Conservation (phyloP, 2,113 vertebrate genomes). For the Trematocara variabile region DNA sequence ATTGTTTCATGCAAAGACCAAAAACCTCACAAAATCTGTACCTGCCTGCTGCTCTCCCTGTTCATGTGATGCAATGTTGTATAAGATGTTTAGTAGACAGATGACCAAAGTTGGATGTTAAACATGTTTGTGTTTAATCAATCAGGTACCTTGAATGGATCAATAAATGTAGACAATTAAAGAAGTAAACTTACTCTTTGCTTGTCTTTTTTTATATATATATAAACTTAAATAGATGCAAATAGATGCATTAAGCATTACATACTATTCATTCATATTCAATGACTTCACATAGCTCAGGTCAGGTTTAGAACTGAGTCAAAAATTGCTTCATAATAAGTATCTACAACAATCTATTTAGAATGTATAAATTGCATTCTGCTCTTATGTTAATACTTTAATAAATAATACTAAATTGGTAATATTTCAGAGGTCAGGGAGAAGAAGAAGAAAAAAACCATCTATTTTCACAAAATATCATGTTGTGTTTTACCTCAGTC, state of each 20-base stretch:
- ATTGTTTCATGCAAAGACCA: constrained; percentile 10
- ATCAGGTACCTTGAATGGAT: background rate
- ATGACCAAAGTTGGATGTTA: background rate
- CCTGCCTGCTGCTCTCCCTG: constrained; percentile 41
- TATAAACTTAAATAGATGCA: background rate
- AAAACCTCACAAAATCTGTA: constrained; percentile 2
- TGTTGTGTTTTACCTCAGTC: too few species aligned
- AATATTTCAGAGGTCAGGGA: too few species aligned
- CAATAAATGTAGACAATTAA: constrained; percentile 38
- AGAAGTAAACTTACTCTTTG: background rate
- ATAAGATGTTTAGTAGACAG: background rate
- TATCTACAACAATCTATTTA: too few species aligned
- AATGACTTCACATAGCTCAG: background rate
- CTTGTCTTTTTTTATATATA: background rate
- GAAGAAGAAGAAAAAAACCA: too few species aligned
- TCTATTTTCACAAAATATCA: too few species aligned
- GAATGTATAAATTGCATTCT: too few species aligned
- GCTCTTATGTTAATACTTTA: too few species aligned
- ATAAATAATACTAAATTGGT: too few species aligned
- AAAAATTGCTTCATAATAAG: too few species aligned
- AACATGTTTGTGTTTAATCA: constrained; percentile 14
- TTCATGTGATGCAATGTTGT: constrained; percentile 9
- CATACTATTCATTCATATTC: background rate
- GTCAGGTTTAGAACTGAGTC: background rate
- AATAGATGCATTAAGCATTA: background rate